Evolutionary conservation across 2,888 invertebrate species (phyloP).

Genomic region (Lathronympha strigana): DNA sequence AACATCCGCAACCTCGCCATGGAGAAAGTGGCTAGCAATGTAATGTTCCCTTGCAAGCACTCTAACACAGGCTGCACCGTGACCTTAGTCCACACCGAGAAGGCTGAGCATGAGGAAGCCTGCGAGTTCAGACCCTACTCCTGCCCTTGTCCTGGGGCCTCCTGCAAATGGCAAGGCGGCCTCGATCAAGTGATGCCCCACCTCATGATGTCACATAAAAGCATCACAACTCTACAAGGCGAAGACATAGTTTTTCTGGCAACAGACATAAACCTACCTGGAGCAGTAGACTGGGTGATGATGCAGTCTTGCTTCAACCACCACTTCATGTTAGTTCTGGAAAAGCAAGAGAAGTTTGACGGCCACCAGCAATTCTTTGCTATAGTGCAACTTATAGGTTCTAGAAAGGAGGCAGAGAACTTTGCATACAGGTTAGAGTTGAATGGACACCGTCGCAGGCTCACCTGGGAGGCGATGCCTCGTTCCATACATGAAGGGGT

Average conservation of each 20-base stretch:
- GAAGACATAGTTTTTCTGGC: slow-evolving; percentile 99
- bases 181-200: slow-evolving; percentile 99
- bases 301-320: slow-evolving; percentile 99
- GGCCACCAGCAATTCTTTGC: slow-evolving; percentile 98
- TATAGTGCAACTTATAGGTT: slow-evolving; percentile 99
- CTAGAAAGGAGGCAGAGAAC: slow-evolving; percentile 99
- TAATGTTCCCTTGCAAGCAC: slow-evolving; percentile 99
- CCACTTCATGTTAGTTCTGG: slow-evolving; percentile 99
- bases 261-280: slow-evolving; percentile 99
- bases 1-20: slow-evolving; percentile 99
- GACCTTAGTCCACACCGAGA: slow-evolving; percentile 97
- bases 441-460: slow-evolving; percentile 96
- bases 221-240: slow-evolving; percentile 98
- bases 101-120: slow-evolving; percentile 98
- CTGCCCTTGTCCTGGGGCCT: slow-evolving; percentile 99
- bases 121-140: slow-evolving; percentile 99
- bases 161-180: slow-evolving; percentile 99
- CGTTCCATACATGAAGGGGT: slow-evolving; percentile 99
- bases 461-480: slow-evolving; percentile 99
- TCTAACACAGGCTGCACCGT: slow-evolving; percentile 97
- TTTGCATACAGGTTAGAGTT: slow-evolving; percentile 99
- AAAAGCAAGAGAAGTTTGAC: slow-evolving; percentile 99
- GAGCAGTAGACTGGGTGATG: slow-evolving; percentile 99
- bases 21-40: slow-evolving; percentile 99
- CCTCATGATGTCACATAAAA: slow-evolving; percentile 98